These are phyloP conservation scores for Chloroceryle amazona DNA, from an alignment of 2,797 vertebrate species.

Conservation along the genomic window DNA sequence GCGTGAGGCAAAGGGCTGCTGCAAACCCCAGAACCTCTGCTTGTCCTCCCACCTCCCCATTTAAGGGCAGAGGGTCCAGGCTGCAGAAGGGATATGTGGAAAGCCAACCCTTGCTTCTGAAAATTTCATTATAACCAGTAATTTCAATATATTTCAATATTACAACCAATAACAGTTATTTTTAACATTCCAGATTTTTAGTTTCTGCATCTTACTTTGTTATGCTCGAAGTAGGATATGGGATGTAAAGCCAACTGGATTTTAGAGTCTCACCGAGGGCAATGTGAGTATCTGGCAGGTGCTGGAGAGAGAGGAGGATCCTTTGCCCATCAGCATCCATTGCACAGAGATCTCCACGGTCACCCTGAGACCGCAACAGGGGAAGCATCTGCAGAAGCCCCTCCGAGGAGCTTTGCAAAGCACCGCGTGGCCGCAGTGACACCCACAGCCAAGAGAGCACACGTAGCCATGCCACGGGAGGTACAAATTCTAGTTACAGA, in stretches of 20 bases:
- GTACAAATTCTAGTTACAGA: accelerated
- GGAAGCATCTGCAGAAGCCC: not conserved
- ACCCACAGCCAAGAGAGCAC: not conserved
- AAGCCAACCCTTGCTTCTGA: not conserved
- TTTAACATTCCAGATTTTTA: not conserved
- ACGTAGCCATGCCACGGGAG: accelerated
- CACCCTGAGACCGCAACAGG: not conserved
- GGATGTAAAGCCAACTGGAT: not conserved
- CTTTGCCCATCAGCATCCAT: accelerated
- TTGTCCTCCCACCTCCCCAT: not conserved
- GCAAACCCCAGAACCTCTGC: accelerated
- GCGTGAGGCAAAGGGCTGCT: not conserved
- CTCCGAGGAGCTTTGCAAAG: not conserved
- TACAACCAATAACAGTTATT: not conserved
- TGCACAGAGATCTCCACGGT: not conserved
- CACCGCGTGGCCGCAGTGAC: too few relatives aligned
- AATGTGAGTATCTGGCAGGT: accelerated
- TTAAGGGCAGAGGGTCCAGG: not conserved
- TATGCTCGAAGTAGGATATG: not conserved
- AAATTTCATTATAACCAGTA: too few relatives aligned
- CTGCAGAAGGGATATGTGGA: accelerated
- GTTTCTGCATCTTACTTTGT: not conserved
- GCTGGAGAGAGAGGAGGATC: not conserved
- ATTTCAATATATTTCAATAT: too few relatives aligned
- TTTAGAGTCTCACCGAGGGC: accelerated